Conservation (phyloP, 2,888 invertebrate genomes). For the Harmothoe impar region DNA sequence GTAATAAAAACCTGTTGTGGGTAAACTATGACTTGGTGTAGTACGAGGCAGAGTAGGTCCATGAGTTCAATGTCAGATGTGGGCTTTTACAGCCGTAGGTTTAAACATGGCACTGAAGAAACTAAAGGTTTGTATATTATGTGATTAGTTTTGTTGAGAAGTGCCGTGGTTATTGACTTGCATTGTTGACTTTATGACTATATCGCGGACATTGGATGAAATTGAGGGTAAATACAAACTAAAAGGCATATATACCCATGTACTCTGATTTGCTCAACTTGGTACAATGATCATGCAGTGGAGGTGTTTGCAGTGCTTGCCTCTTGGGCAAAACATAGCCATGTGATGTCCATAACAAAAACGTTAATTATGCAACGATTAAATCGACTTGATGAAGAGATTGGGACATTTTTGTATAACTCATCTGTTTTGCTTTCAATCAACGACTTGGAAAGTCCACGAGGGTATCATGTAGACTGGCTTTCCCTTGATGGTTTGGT, state of each 20-base stretch:
- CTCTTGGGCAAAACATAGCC: not conserved
- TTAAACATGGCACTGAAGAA: not conserved
- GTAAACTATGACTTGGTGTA: too few species aligned
- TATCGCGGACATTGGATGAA: not conserved
- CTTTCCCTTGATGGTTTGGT: too few species aligned
- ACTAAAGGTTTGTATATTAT: not conserved
- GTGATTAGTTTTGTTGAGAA: slow-evolving; percentile 7
- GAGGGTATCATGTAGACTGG: too few species aligned
- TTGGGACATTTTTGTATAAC: not conserved
- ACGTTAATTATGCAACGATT: slow-evolving; percentile 14
- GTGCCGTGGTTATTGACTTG: slow-evolving; percentile 2
- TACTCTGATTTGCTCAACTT: slow-evolving; percentile 20
- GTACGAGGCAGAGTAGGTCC: too few species aligned
- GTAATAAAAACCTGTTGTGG: too few species aligned
- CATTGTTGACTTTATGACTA: not conserved
- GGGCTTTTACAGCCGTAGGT: not conserved
- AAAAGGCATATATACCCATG: not conserved
- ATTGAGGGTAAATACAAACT: not conserved
- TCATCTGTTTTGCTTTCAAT: not conserved
- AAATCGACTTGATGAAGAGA: slow-evolving; percentile 33
- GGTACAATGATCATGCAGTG: not conserved
- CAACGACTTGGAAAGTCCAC: too few species aligned
- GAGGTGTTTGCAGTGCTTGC: not conserved
- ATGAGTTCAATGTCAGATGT: not conserved
- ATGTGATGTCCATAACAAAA: not conserved